phyloP scores from a whole-genome alignment of 2,113 vertebrate genomes.

The Silurus meridionalis region DNA sequence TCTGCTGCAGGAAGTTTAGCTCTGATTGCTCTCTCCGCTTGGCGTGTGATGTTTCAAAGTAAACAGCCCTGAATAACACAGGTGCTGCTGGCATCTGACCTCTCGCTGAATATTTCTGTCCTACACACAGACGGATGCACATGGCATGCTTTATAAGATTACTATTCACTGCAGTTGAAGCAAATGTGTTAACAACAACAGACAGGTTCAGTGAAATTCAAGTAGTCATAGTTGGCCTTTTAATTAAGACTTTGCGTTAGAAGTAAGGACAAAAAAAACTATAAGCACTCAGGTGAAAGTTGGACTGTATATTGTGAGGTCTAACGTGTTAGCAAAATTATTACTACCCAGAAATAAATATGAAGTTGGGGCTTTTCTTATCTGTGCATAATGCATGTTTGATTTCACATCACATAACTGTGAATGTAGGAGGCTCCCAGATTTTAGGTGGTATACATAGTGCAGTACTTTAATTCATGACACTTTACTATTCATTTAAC shows the following conservation, averaged over 20 bases:
- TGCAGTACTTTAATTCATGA: background rate
- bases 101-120: background rate
- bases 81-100: slow-evolving; percentile 20
- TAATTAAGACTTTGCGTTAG: background rate
- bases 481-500: background rate
- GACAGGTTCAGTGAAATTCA: background rate
- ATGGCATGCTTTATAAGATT: background rate
- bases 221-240: background rate
- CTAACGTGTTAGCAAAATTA: background rate
- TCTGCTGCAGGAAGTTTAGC: slow-evolving; percentile 60
- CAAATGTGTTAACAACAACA: background rate
- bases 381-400: too few relatives aligned
- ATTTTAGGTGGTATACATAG: background rate
- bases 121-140: background rate
- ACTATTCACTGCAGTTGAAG: background rate
- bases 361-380: background rate
- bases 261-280: background rate
- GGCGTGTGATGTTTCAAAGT: slow-evolving; percentile 38
- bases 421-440: background rate
- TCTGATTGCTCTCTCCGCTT: slow-evolving; percentile 52
- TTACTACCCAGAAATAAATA: background rate
- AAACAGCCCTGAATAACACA: slow-evolving; percentile 27
- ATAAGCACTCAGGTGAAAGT: too few relatives aligned
- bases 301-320: background rate
- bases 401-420: background rate